phyloP scores from a whole-genome alignment of 2,888 invertebrate species.

The Nycteola revayana region DNA sequence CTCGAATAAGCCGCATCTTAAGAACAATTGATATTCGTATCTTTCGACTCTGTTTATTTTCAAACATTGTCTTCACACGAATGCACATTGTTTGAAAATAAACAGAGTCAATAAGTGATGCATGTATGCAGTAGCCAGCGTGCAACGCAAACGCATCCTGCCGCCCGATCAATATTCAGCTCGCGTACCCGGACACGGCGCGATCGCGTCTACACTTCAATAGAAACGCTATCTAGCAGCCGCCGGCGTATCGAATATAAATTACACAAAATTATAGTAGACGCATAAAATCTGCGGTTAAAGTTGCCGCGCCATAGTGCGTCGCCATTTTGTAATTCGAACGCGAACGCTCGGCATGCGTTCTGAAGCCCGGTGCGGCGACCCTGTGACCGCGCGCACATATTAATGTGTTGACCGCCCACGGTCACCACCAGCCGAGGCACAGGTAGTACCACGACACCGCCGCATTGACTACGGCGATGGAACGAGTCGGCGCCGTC shows the following conservation, averaged over 20 bases:
- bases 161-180: conserved; percentile 63
- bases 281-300: conserved; percentile 60
- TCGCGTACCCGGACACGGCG: conserved; percentile 60
- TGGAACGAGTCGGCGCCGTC: conserved; percentile 5
- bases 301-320: conserved; percentile 41
- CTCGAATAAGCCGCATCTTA: conserved; percentile 23
- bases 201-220: conserved; percentile 63
- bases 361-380: conserved; percentile 61
- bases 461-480: neutral
- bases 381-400: conserved; percentile 76
- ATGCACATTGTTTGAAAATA: conserved; percentile 45
- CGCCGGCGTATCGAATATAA: conserved; percentile 74
- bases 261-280: conserved; percentile 70
- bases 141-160: conserved; percentile 59
- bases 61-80: conserved; percentile 42
- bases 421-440: conserved; percentile 61
- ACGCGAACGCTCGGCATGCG: conserved; percentile 43
- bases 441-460: neutral
- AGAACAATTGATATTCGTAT: conserved; percentile 41
- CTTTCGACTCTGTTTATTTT: conserved; percentile 42
- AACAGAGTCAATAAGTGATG: conserved; percentile 45
- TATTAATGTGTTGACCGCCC: conserved; percentile 76
- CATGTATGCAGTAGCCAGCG: conserved; percentile 51
- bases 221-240: conserved; percentile 66
- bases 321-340: conserved; percentile 57